Conservation (phyloP, 2,797 vertebrate species). For the Pseudochirops cupreus region DNA sequence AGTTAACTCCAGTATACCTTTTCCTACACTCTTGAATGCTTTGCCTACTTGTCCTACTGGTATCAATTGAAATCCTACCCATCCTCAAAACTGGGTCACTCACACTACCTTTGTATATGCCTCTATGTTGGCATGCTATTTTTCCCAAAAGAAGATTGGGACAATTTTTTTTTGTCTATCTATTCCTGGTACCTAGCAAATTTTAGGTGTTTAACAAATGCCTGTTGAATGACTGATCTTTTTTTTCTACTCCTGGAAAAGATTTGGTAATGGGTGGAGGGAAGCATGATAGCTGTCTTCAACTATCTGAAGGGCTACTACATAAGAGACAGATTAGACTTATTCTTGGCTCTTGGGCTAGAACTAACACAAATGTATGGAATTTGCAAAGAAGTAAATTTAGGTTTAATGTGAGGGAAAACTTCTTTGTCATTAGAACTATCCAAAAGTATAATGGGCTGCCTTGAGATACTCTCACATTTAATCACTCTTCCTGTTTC, state of each 20-base stretch:
- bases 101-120: neutral
- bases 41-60: neutral
- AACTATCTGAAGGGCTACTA: neutral
- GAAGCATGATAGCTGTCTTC: neutral
- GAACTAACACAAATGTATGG: neutral
- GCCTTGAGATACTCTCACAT: neutral
- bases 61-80: neutral
- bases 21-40: neutral
- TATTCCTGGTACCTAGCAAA: neutral
- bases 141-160: neutral
- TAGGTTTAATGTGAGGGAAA: neutral
- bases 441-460: neutral
- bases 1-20: neutral
- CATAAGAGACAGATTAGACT: neutral
- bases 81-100: neutral
- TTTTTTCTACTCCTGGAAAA: neutral
- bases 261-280: neutral
- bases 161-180: neutral
- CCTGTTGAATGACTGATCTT: neutral
- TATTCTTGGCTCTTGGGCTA: neutral
- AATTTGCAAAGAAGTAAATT: neutral
- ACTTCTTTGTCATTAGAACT: neutral
- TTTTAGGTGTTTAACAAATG: neutral
- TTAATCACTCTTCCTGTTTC: neutral
- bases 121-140: neutral